These are phyloP conservation scores for Brachypodius melanocephalos DNA, from an alignment of 2,113 vertebrate species.

Conservation along the genomic window DNA sequence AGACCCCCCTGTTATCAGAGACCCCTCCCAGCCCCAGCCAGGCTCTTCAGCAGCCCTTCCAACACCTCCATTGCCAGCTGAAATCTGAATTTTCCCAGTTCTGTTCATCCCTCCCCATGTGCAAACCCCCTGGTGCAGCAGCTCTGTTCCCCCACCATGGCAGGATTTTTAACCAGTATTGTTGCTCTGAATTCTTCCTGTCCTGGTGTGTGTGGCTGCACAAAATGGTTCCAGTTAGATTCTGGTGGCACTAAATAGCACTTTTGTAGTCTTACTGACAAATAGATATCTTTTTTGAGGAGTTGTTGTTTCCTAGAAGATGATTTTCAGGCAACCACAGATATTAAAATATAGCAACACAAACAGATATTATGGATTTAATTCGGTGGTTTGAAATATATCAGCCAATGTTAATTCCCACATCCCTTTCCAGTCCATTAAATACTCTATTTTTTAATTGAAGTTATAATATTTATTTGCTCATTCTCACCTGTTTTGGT, in stretches of 20 bases:
- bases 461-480: conserved; percentile 80
- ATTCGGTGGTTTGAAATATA: conserved; percentile 70
- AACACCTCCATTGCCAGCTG: background rate
- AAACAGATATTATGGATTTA: conserved; percentile 71
- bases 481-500: conserved; percentile 71
- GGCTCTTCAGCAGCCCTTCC: background rate
- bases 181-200: background rate
- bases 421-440: conserved; percentile 75
- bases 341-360: conserved; percentile 63
- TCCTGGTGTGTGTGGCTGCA: background rate
- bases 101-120: background rate
- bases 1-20: background rate
- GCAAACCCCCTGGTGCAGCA: background rate
- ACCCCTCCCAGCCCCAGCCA: background rate
- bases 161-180: background rate
- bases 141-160: background rate
- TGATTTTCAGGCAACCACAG: conserved; percentile 58
- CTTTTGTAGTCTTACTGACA: conserved; percentile 43
- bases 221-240: background rate
- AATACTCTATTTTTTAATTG: conserved; percentile 78
- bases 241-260: background rate
- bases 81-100: background rate
- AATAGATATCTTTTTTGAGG: background rate
- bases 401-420: conserved; percentile 69
- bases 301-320: conserved; percentile 47